phyloP scores from a whole-genome alignment of 2,113 vertebrate species.

The Ceyx melanurus region DNA sequence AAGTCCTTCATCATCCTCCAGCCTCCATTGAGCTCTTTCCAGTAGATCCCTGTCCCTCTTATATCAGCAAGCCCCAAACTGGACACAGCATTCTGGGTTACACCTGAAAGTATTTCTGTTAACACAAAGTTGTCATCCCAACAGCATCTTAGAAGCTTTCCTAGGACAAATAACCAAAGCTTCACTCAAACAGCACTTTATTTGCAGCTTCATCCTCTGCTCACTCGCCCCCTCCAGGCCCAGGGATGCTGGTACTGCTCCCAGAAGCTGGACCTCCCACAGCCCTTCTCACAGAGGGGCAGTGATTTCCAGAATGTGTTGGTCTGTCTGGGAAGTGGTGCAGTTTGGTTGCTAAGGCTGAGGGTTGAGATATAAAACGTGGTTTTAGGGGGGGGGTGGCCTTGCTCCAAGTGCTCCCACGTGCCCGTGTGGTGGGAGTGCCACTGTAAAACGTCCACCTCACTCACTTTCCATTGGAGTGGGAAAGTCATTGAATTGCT shows the following conservation, averaged over 20 bases:
- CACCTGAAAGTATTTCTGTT: too few relatives aligned
- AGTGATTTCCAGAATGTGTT: not conserved
- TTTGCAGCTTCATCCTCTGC: not conserved
- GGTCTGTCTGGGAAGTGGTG: not conserved
- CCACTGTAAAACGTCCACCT: not conserved
- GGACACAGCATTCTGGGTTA: too few relatives aligned
- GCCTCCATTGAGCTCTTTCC: too few relatives aligned
- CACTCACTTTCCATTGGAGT: accelerated
- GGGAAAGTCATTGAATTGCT: not conserved
- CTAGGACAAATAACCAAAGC: not conserved
- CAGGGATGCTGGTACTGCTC: not conserved
- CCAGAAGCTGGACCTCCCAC: not conserved
- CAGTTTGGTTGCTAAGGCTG: not conserved
- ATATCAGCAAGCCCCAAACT: too few relatives aligned
- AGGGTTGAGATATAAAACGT: not conserved
- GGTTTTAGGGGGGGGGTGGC: not conserved
- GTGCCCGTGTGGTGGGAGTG: not conserved
- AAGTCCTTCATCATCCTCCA: too few relatives aligned
- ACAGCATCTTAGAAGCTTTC: not conserved
- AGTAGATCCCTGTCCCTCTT: too few relatives aligned
- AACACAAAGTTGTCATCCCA: not conserved
- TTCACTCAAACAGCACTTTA: not conserved
- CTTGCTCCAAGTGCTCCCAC: not conserved
- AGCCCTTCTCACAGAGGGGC: not conserved
- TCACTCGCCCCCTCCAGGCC: accelerated